These are phyloP conservation scores for Psilanteris sp. DNA, from an alignment of 1,140 invertebrate species.

Conservation along the genomic window DNA sequence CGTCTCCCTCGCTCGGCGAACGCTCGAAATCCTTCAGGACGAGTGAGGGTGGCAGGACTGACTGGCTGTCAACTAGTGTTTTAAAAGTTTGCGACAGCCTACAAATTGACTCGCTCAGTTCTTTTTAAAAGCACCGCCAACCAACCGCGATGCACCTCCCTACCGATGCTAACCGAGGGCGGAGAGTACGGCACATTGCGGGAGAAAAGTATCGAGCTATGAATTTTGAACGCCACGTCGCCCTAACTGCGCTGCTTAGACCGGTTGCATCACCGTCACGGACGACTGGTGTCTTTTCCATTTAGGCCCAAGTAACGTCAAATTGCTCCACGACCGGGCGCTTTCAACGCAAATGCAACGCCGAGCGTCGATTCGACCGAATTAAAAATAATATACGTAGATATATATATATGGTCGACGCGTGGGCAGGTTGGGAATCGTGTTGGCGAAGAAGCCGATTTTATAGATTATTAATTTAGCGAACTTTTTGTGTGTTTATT, in stretches of 20 bases:
- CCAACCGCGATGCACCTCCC: constrained; percentile 73
- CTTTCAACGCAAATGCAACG: too few species aligned
- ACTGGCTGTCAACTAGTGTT: constrained; percentile 80
- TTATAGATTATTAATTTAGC: too few species aligned
- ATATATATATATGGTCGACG: too few species aligned
- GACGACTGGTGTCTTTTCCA: constrained; percentile 3
- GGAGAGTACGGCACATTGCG: constrained; percentile 10
- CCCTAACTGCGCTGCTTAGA: constrained; percentile 45
- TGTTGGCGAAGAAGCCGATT: too few species aligned
- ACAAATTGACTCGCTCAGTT: constrained; percentile 81
- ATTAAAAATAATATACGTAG: too few species aligned
- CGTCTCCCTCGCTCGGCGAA: constrained; percentile 52
- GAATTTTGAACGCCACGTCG: constrained; percentile 61
- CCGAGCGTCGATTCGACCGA: too few species aligned
- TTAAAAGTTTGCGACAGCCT: constrained; percentile 81
- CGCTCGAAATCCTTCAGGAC: constrained; percentile 70
- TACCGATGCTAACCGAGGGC: constrained; percentile 19
- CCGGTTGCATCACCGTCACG: constrained; percentile 25
- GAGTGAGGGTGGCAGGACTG: constrained; percentile 65
- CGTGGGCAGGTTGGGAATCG: too few species aligned
- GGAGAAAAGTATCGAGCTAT: constrained; percentile 49
- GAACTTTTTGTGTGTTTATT: too few species aligned
- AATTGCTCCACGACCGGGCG: too few species aligned
- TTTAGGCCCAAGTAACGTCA: too few species aligned
- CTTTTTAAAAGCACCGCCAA: constrained; percentile 80